These are phyloP conservation scores for Muscicapa striata DNA, from an alignment of 2,797 vertebrate genomes.

Conservation along the genomic window DNA sequence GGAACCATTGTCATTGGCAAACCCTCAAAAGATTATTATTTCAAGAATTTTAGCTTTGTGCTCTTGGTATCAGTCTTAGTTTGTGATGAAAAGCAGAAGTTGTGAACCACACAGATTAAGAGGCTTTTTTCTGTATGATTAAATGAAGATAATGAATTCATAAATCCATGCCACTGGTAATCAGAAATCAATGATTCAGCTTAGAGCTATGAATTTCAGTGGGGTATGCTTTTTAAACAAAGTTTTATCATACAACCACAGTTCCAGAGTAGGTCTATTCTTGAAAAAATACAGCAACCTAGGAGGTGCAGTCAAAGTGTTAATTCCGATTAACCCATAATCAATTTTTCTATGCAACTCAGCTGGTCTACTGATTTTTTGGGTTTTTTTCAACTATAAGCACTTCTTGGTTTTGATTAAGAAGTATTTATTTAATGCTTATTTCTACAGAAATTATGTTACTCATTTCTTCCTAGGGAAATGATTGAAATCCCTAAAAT, in stretches of 20 bases:
- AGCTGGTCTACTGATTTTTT: not conserved
- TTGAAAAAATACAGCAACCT: not conserved
- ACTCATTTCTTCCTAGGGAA: not conserved
- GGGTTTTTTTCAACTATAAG: not conserved
- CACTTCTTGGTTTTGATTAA: not conserved
- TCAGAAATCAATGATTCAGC: not conserved
- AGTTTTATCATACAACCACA: not conserved
- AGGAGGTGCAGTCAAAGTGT: not conserved
- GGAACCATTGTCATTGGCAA: not conserved
- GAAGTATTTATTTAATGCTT: not conserved
- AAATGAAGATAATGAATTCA: not conserved
- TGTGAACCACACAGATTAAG: not conserved
- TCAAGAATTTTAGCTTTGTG: not conserved
- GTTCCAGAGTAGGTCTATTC: not conserved
- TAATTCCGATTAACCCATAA: not conserved
- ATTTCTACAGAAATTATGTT: not conserved
- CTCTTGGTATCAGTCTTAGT: not conserved
- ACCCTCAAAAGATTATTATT: not conserved
- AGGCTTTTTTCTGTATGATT: not conserved
- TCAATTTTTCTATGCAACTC: not conserved
- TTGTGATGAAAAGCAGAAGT: not conserved
- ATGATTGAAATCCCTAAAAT: not conserved
- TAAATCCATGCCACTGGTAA: not conserved
- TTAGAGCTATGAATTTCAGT: not conserved
- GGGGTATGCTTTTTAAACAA: not conserved